Percentiles rank a stretch among this genome's conserved stretches.
Evolutionary conservation across 2,797 vertebrate genomes (phyloP).

Genomic region (Coracias cyanogaster): DNA sequence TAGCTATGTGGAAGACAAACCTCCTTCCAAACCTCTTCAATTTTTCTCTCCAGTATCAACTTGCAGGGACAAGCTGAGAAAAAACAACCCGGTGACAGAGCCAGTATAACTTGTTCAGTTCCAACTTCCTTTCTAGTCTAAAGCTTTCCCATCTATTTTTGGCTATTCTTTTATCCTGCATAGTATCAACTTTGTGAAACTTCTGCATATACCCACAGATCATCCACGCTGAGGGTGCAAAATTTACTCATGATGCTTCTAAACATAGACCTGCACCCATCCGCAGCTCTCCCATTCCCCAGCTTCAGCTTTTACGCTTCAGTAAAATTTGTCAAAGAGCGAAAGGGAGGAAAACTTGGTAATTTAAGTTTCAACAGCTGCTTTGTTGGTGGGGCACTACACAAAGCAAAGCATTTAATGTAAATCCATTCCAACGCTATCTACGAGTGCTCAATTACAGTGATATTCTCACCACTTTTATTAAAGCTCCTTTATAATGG

Average conservation of each 20-base stretch:
- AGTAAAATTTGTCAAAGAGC: neutral
- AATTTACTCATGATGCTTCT: neutral
- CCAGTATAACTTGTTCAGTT: neutral
- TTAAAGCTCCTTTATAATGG: neutral
- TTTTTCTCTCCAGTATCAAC: neutral
- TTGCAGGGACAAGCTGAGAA: neutral
- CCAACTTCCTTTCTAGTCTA: neutral
- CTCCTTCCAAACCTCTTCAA: neutral
- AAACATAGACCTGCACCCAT: neutral
- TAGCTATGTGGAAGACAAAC: accelerated
- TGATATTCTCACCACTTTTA: neutral
- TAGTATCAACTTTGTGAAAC: neutral
- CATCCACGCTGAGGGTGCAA: neutral
- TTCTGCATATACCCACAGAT: neutral
- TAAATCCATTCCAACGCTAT: neutral
- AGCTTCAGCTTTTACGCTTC: neutral
- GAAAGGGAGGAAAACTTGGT: neutral
- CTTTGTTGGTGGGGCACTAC: neutral
- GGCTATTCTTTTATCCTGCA: neutral
- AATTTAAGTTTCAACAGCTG: neutral
- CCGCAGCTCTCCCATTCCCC: neutral
- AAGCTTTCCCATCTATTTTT: neutral
- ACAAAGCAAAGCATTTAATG: neutral
- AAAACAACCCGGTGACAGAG: neutral
- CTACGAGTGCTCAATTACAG: neutral